These are phyloP conservation scores for Bombus consobrinus DNA, from an alignment of 1,140 invertebrate species.

Conservation along the genomic window DNA sequence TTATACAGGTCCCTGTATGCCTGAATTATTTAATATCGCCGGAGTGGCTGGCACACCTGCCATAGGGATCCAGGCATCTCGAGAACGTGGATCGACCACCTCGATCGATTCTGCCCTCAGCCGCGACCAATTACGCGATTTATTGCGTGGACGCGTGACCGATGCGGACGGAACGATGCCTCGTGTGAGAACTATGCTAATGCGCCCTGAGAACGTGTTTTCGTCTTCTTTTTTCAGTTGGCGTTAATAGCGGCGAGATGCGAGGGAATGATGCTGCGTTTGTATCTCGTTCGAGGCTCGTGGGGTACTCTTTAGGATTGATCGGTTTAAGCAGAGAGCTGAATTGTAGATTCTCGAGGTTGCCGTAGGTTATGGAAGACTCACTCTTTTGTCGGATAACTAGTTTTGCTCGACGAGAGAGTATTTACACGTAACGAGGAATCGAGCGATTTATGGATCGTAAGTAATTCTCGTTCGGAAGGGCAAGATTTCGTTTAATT, in stretches of 20 bases:
- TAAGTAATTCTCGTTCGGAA: too few species aligned
- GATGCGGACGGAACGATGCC: neutral
- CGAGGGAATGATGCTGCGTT: neutral
- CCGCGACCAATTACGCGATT: conserved; percentile 37
- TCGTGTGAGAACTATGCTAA: neutral
- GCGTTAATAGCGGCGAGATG: neutral
- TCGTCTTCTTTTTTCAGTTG: neutral
- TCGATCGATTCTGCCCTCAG: neutral
- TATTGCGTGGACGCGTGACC: conserved; percentile 9
- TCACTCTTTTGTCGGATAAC: neutral
- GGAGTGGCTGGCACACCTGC: conserved; percentile 32
- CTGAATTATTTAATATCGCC: conserved; percentile 50
- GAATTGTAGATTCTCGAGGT: neutral
- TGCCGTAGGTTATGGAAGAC: neutral
- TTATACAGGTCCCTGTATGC: neutral
- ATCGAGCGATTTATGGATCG: neutral
- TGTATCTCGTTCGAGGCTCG: too few species aligned
- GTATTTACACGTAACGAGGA: neutral
- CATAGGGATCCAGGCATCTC: neutral
- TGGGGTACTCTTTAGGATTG: neutral
- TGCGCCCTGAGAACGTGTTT: neutral
- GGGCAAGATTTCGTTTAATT: too few species aligned
- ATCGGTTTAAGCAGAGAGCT: neutral
- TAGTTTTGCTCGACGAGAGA: neutral
- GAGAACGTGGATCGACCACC: neutral